Conservation (phyloP, 2,797 vertebrate species). For the Sebastes goodei region DNA sequence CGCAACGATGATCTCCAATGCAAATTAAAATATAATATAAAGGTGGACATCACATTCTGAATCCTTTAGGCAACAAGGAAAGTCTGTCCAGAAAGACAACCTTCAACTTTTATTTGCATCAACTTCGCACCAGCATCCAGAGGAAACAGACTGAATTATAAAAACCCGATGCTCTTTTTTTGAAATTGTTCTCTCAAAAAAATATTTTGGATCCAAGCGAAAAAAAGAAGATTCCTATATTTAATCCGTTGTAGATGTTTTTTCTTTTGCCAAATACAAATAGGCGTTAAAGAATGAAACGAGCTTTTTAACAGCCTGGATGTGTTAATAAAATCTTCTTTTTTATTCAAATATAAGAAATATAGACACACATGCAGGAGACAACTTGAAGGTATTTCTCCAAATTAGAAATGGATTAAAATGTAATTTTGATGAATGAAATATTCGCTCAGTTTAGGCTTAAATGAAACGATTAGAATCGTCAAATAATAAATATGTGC, state of each 20-base stretch:
- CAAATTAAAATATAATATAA: not conserved
- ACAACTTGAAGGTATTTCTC: not conserved
- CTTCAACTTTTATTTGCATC: conserved; percentile 11
- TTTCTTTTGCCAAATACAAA: not conserved
- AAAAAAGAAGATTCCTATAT: conserved; percentile 1
- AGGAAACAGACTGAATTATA: not conserved
- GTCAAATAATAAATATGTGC: not conserved
- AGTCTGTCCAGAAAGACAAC: not conserved
- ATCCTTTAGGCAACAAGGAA: not conserved
- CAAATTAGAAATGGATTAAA: conserved; percentile 1
- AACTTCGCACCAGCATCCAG: not conserved
- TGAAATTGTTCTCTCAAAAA: not conserved
- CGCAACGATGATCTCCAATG: not conserved
- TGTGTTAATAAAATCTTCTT: not conserved
- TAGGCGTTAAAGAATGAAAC: not conserved
- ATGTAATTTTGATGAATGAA: not conserved
- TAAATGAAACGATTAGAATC: not conserved
- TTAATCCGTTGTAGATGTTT: not conserved
- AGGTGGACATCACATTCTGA: not conserved
- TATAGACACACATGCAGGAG: not conserved
- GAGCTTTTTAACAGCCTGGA: not conserved
- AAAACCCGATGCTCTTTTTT: not conserved
- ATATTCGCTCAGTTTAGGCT: not conserved
- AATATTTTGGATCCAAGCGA: not conserved
- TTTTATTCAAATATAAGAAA: conserved; percentile 4